Base-by-base conservation (phyloP, 2,888 invertebrate species). In the Noctua janthe region DNA sequence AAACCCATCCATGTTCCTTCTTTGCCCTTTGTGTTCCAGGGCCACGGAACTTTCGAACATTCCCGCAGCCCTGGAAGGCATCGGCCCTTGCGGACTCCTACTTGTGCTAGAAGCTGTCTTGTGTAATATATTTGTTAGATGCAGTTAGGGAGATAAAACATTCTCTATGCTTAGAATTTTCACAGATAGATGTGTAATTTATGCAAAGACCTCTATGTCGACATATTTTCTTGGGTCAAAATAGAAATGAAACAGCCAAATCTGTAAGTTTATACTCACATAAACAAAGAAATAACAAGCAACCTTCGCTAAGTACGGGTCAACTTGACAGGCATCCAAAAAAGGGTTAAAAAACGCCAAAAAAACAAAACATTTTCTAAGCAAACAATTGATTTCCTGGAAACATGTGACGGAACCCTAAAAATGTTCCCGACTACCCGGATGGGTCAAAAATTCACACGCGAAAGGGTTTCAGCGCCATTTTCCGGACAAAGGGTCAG, bases 391-490 rank as follows among this genome's bases (percentile, higher is more conserved):
- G 81, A 80, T 81, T 80, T 70, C 81, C 78, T 80, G 72, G 69
- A 59, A 87, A 88, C 84, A 85, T 83, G 67, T 78, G 80, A 87
- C 78, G 80, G 83, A 82, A 83, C 79, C 77, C 82, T 83, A 89
- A 87, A 88, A 76, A 80, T 87, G 74, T 78, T 78, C 72, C 66
- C 5, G 69, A 51, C 43, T 43, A 56, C 59, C 64, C 81, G 73
- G 81, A 72, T 39, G 87, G 89, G 82, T 84, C 84, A 74, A 81
- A 80, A 81, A 88, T 88, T 82, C 84, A 75, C 84, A 80, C 78
- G 78, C 76, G 75, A 88, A 90, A 88, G 81, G 86, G 80, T n/a
- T 84, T 81, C 54, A 56, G 67, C 67, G 67, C 80, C 83, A 78
- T 85, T 90, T 84, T 79, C 73, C 71, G 76, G 78, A 83, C 76